These are phyloP conservation scores for Lacanobia wlatinum DNA, from an alignment of 2,888 invertebrate genomes.

Conservation along the genomic window DNA sequence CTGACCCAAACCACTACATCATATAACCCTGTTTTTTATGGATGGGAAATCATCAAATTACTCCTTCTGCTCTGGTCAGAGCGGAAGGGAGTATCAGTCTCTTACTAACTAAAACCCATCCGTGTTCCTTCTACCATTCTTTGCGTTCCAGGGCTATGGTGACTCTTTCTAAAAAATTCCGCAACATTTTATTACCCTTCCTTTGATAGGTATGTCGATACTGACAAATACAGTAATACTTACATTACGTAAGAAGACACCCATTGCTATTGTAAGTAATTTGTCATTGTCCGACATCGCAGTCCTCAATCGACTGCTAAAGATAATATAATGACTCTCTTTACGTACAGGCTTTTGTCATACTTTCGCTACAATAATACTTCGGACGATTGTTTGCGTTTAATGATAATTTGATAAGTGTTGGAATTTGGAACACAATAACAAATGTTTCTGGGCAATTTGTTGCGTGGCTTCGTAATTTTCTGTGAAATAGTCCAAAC, in stretches of 20 bases:
- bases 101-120: too few species aligned
- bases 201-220: neutral
- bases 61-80: too few species aligned
- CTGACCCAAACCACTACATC: too few species aligned
- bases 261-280: neutral
- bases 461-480: neutral
- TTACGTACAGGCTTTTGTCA: neutral
- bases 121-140: too few species aligned
- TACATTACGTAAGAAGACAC: slow-evolving; percentile 6
- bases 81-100: too few species aligned
- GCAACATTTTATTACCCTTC: too few species aligned
- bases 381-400: slow-evolving; percentile 12
- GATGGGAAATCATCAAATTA: too few species aligned
- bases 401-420: slow-evolving; percentile 12
- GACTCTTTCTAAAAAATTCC: too few species aligned
- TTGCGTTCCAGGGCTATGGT: too few species aligned
- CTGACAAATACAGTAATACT: too few species aligned
- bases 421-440: neutral
- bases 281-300: slow-evolving; percentile 1
- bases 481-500: too few species aligned
- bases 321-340: slow-evolving; percentile 6
- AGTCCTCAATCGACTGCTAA: neutral
- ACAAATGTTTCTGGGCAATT: neutral
- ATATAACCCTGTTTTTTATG: too few species aligned
- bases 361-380: slow-evolving; percentile 3